Evolutionary conservation across 1,140 invertebrate species (phyloP).

Genomic region (Monochamus saltuarius): DNA sequence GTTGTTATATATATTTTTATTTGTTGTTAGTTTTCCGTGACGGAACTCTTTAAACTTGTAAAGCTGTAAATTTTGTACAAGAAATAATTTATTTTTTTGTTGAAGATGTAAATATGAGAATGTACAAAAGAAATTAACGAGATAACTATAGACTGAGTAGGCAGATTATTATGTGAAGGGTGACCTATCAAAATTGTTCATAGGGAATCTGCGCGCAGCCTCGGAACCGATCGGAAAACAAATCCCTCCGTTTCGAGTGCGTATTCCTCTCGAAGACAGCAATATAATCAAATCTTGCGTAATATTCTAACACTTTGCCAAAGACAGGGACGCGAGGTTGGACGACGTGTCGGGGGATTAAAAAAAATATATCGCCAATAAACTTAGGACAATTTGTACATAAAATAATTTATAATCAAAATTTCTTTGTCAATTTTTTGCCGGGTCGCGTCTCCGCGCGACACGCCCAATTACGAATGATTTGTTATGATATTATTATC

Average conservation of each 20-base stretch:
- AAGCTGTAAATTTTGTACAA: constrained; percentile 37
- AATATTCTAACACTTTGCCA: constrained; percentile 36
- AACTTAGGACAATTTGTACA: constrained; percentile 42
- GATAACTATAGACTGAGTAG: constrained; percentile 39
- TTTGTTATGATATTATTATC: neutral
- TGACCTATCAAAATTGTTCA: constrained; percentile 20
- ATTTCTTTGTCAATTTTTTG: constrained; percentile 31
- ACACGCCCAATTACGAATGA: neutral
- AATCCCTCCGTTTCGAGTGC: neutral
- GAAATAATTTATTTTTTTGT: constrained; percentile 27
- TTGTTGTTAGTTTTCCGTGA: constrained; percentile 30
- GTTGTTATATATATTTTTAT: constrained; percentile 33
- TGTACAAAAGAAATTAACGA: constrained; percentile 33
- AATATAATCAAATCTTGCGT: constrained; percentile 32
- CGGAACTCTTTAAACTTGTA: constrained; percentile 30
- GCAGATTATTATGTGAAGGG: constrained; percentile 22
- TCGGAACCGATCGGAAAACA: neutral
- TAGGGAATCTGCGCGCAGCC: neutral
- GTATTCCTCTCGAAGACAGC: constrained; percentile 14
- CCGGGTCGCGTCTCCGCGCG: neutral
- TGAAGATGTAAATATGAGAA: constrained; percentile 21
- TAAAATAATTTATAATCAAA: constrained; percentile 36
- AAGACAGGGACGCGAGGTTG: constrained; percentile 23
- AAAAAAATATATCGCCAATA: constrained; percentile 22
- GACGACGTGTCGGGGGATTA: constrained; percentile 6